Evolutionary conservation across 1,140 invertebrate species (phyloP).

Genomic region (Drosophila navojoa): DNA sequence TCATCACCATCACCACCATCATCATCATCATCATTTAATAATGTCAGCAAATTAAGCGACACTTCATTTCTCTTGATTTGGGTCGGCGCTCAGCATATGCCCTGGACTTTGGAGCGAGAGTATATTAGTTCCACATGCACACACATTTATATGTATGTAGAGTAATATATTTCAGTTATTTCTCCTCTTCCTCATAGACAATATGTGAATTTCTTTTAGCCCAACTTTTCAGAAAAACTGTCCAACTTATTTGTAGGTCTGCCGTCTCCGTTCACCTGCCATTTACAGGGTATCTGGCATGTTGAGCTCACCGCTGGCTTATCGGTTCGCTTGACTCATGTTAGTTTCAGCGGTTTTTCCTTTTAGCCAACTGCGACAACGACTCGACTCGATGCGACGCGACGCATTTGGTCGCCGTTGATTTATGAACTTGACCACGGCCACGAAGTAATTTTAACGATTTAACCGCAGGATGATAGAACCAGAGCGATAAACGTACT

Average conservation of each 20-base stretch:
- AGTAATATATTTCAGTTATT: neutral
- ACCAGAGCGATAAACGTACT: constrained; percentile 70
- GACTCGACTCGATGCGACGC: constrained; percentile 18
- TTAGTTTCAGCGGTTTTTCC: constrained; percentile 43
- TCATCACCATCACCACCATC: constrained; percentile 24
- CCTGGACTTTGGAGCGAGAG: constrained; percentile 6
- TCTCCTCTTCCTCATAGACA: too few relatives aligned
- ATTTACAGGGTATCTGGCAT: constrained; percentile 19
- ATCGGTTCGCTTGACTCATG: constrained; percentile 23
- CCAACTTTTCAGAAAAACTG: too few relatives aligned
- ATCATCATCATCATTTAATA: constrained; percentile 64
- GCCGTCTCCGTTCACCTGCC: neutral
- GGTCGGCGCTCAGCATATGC: constrained; percentile 37
- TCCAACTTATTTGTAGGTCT: too few relatives aligned
- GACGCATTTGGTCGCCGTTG: constrained; percentile 56
- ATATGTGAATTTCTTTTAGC: too few relatives aligned
- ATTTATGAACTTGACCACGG: constrained; percentile 81
- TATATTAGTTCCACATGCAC: neutral
- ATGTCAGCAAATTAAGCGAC: constrained; percentile 84
- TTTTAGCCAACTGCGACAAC: constrained; percentile 57
- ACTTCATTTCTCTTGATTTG: constrained; percentile 84
- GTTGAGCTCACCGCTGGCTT: neutral
- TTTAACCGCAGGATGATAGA: constrained; percentile 82
- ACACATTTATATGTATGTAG: neutral
- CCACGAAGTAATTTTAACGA: constrained; percentile 77